Percentiles rank a stretch among this genome's conserved stretches.
phyloP scores from a whole-genome alignment of 2,797 vertebrate genomes.

The Periparus ater region DNA sequence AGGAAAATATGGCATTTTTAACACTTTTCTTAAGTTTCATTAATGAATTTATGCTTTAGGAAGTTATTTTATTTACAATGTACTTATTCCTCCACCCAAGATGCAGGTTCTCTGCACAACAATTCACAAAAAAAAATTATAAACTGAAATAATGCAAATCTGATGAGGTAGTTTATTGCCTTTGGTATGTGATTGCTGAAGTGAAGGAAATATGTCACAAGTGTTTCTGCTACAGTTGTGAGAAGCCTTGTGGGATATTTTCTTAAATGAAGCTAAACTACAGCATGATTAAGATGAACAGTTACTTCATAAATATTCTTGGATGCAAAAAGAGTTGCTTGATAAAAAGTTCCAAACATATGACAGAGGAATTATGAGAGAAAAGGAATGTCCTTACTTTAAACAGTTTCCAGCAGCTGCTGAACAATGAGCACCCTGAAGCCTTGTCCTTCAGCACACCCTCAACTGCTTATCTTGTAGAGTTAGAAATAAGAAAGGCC shows the following conservation, averaged over 20 bases:
- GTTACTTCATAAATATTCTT: conserved; percentile 33
- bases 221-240: background rate
- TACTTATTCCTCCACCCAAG: background rate
- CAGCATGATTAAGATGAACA: conserved; percentile 10
- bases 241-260: background rate
- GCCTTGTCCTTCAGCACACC: background rate
- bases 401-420: conserved; percentile 40
- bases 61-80: background rate
- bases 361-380: background rate
- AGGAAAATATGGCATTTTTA: background rate
- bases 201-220: conserved; percentile 5
- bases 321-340: conserved; percentile 21
- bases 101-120: background rate
- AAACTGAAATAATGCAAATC: background rate
- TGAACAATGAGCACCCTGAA: background rate
- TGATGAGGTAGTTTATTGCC: background rate
- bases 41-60: background rate
- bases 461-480: background rate
- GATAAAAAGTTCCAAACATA: conserved; percentile 16
- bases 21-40: background rate
- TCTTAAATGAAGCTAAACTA: conserved; percentile 16
- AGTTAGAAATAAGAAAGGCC: background rate
- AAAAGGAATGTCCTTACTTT: background rate
- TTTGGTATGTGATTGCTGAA: background rate
- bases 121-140: background rate